These are phyloP conservation scores for Yponomeuta plumbellus DNA, from an alignment of 2,888 invertebrate genomes.

Conservation along the genomic window DNA sequence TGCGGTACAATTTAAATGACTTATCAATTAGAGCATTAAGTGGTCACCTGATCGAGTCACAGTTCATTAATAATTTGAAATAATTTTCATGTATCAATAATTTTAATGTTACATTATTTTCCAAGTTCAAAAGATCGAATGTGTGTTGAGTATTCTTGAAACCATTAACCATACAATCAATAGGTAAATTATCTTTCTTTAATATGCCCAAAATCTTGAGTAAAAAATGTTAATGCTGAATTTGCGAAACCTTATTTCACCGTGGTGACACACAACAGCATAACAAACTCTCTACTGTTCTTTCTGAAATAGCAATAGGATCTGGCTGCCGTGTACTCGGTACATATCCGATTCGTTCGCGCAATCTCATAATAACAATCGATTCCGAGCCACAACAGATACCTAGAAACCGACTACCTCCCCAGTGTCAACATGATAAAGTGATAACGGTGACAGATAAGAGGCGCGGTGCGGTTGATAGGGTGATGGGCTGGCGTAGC, in stretches of 20 bases:
- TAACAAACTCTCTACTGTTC: no score
- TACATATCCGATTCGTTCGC: neutral
- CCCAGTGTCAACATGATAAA: constrained; percentile 15
- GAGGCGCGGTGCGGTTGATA: constrained; percentile 18
- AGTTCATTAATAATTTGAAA: neutral
- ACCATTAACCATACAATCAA: neutral
- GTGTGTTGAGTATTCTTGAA: neutral
- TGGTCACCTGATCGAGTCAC: neutral
- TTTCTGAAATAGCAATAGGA: no score
- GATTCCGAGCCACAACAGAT: neutral
- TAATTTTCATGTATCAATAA: neutral
- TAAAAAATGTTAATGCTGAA: no score
- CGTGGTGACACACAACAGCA: no score
- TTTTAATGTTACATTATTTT: neutral
- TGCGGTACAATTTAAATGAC: no score
- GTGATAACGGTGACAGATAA: constrained; percentile 18
- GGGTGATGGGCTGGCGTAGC: constrained; percentile 38
- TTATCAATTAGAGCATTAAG: no score
- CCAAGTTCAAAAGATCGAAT: neutral
- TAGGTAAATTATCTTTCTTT: no score
- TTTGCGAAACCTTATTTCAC: no score
- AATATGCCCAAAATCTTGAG: no score
- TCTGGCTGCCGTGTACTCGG: neutral
- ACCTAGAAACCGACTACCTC: neutral
- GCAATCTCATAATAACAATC: neutral